phyloP scores from a whole-genome alignment of 2,888 invertebrate genomes.

The Carterocephalus palaemon region DNA sequence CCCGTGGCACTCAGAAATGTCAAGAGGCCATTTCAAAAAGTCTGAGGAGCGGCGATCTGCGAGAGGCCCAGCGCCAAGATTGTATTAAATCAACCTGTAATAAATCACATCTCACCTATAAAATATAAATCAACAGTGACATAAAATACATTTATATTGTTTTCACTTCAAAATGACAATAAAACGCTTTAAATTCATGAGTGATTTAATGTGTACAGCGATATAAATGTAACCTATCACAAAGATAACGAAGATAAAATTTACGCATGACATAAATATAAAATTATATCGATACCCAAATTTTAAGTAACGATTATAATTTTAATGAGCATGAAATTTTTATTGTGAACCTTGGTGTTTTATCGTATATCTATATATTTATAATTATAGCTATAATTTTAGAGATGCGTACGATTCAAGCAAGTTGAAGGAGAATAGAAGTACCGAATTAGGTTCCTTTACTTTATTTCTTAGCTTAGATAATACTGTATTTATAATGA shows the following conservation, averaged over 20 bases:
- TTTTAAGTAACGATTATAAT: conserved; percentile 50
- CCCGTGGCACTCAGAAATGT: conserved; percentile 38
- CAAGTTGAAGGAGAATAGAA: no score
- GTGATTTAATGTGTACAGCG: conserved; percentile 65
- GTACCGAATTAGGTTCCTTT: no score
- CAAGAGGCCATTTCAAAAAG: conserved; percentile 34
- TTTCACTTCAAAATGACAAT: conserved; percentile 73
- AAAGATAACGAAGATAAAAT: conserved; percentile 40
- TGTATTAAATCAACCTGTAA: conserved; percentile 62
- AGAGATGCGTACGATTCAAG: no score
- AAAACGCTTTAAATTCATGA: conserved; percentile 74
- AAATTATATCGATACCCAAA: conserved; percentile 52
- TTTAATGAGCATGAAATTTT: conserved; percentile 33
- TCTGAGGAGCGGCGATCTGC: conserved; percentile 33
- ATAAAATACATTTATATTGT: conserved; percentile 77
- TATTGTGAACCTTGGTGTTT: conserved; percentile 5
- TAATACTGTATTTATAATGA: no score
- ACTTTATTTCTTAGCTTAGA: no score
- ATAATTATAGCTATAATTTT: no score
- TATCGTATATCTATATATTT: no score
- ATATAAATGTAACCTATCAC: conserved; percentile 50
- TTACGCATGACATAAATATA: conserved; percentile 37
- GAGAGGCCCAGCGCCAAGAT: conserved; percentile 47
- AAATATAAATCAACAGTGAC: conserved; percentile 73
- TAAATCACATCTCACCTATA: conserved; percentile 75